A percentile compares a stretch with the other conserved stretches of the same genome.
phyloP scores from a whole-genome alignment of 2,797 vertebrate species.

The Lutjanus argentimaculatus region DNA sequence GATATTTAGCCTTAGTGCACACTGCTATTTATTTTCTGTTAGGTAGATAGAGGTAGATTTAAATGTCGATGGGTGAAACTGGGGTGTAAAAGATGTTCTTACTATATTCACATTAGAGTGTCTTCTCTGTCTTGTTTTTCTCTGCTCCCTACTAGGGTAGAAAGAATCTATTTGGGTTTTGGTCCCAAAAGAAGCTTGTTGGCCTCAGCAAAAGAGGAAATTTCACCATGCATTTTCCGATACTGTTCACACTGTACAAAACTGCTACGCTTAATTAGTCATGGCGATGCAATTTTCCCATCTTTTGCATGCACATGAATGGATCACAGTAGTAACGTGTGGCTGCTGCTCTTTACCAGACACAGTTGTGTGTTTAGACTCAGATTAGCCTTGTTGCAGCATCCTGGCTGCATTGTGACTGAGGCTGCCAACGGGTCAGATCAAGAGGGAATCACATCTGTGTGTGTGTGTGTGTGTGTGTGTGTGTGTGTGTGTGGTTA shows the following conservation, averaged over 20 bases:
- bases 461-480: slow-evolving; percentile 31
- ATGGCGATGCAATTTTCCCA: too few relatives aligned
- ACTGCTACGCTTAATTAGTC: background rate
- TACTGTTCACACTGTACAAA: too few relatives aligned
- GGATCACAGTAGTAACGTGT: background rate
- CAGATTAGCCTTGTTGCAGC: background rate
- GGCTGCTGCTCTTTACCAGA: background rate
- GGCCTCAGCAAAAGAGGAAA: too few relatives aligned
- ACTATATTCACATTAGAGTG: background rate
- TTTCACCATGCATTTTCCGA: too few relatives aligned
- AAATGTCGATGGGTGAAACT: background rate
- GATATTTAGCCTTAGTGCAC: too few relatives aligned
- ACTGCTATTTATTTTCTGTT: background rate
- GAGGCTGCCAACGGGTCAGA: slow-evolving; percentile 32
- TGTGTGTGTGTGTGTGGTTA: slow-evolving; percentile 62
- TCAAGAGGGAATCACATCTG: slow-evolving; percentile 1
- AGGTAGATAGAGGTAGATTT: background rate
- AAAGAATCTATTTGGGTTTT: too few relatives aligned
- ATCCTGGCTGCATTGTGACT: background rate
- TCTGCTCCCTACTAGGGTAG: too few relatives aligned
- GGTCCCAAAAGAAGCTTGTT: too few relatives aligned
- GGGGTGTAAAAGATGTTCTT: background rate
- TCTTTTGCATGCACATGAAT: too few relatives aligned
- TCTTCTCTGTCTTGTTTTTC: too few relatives aligned
- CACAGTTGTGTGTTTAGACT: background rate